Conservation (phyloP, 2,797 vertebrate genomes). For the Euthynnus affinis region DNA sequence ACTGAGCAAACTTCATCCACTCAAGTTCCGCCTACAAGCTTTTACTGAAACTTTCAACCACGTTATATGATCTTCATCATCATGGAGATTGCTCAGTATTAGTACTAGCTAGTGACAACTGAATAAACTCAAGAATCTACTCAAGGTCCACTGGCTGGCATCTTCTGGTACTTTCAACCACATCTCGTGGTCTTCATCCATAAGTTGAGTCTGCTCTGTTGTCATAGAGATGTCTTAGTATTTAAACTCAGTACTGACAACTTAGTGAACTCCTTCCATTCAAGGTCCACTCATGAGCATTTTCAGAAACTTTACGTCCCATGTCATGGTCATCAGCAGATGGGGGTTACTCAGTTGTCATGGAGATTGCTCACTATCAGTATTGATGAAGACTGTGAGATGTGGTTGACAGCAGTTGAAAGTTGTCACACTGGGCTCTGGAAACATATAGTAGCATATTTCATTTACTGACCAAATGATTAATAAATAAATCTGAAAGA, state of each 20-base stretch:
- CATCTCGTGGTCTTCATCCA: not conserved
- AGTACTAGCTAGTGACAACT: too few relatives aligned
- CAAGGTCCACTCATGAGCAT: not conserved
- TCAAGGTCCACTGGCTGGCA: not conserved
- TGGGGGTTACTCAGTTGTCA: too few relatives aligned
- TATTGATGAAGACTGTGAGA: too few relatives aligned
- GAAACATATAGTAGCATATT: too few relatives aligned
- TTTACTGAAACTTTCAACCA: not conserved
- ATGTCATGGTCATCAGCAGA: too few relatives aligned
- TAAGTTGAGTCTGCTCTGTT: not conserved
- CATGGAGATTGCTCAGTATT: not conserved
- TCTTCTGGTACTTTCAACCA: not conserved
- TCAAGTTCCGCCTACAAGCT: not conserved
- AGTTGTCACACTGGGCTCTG: too few relatives aligned
- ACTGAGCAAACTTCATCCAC: not conserved
- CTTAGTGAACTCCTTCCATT: not conserved
- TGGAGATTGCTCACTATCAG: too few relatives aligned
- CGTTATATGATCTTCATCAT: not conserved
- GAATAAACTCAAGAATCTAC: not conserved
- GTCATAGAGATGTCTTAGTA: too few relatives aligned
- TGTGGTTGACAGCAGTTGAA: too few relatives aligned
- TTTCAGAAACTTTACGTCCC: too few relatives aligned
- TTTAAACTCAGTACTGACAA: not conserved
- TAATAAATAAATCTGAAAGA: not conserved
- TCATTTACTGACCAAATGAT: too few relatives aligned